These are phyloP conservation scores for Zosterops lateralis DNA, from an alignment of 2,113 vertebrate genomes.

Conservation along the genomic window DNA sequence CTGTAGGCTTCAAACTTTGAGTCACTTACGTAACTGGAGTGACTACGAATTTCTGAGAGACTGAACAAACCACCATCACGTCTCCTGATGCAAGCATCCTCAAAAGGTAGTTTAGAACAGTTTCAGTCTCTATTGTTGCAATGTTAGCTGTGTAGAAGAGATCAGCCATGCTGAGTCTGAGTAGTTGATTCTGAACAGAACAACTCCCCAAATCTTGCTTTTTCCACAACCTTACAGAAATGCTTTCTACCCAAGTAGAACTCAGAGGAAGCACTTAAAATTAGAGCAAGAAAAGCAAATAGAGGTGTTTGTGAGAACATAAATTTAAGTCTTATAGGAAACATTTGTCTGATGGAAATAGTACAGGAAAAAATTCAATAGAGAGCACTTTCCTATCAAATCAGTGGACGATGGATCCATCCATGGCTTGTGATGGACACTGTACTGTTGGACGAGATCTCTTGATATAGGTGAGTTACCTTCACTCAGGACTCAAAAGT, in stretches of 20 bases:
- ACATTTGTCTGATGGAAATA: background rate
- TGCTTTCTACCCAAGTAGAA: background rate
- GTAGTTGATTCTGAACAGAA: background rate
- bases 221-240: background rate
- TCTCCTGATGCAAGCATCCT: background rate
- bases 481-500: background rate
- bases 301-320: background rate
- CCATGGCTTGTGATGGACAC: accelerated
- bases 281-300: background rate
- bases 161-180: background rate
- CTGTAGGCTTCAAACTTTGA: background rate
- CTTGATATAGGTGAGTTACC: background rate
- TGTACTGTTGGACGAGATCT: background rate
- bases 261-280: background rate
- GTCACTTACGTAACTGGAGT: background rate
- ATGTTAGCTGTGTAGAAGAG: background rate
- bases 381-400: background rate
- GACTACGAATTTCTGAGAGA: background rate
- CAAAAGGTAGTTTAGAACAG: background rate
- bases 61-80: background rate
- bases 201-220: background rate
- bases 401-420: background rate
- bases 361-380: background rate
- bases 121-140: background rate
- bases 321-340: background rate